A percentile compares a stretch with the other conserved stretches of the same genome.
These are phyloP conservation scores for Ibidorhyncha struthersii DNA, from an alignment of 2,113 vertebrate species.

Conservation along the genomic window DNA sequence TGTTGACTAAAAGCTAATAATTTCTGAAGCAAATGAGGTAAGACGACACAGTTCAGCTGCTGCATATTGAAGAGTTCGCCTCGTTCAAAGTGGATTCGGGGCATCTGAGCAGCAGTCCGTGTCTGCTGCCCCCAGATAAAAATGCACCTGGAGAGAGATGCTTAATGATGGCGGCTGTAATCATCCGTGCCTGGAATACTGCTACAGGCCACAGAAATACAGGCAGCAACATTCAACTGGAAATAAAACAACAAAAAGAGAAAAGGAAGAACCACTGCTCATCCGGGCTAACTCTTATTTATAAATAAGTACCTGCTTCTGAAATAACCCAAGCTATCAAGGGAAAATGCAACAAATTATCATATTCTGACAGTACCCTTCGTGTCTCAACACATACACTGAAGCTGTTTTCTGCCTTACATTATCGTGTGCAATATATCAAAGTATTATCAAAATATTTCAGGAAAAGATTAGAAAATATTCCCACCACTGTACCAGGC, in stretches of 20 bases:
- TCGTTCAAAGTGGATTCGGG: not conserved
- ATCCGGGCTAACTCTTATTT: not conserved
- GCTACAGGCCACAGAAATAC: not conserved
- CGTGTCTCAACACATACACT: not conserved
- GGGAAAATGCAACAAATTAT: not conserved
- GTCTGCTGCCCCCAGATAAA: slow-evolving; percentile 11
- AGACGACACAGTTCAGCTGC: not conserved
- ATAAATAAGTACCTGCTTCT: not conserved
- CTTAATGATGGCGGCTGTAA: not conserved
- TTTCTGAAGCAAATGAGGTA: slow-evolving; percentile 41
- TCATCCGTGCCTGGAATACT: not conserved
- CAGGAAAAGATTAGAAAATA: not conserved
- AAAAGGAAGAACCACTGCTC: not conserved
- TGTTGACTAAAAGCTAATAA: slow-evolving; percentile 47
- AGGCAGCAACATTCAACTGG: not conserved
- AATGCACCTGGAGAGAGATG: not conserved
- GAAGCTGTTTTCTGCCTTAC: not conserved
- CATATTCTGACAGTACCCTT: not conserved
- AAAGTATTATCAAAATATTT: not conserved
- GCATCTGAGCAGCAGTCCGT: not conserved
- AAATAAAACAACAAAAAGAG: not conserved
- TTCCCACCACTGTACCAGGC: not conserved
- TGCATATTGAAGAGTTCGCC: not conserved
- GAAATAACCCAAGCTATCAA: not conserved
- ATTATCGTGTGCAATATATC: not conserved